Evolutionary conservation across 1,140 invertebrate species (phyloP).

Genomic region (Diachasma alloeum): DNA sequence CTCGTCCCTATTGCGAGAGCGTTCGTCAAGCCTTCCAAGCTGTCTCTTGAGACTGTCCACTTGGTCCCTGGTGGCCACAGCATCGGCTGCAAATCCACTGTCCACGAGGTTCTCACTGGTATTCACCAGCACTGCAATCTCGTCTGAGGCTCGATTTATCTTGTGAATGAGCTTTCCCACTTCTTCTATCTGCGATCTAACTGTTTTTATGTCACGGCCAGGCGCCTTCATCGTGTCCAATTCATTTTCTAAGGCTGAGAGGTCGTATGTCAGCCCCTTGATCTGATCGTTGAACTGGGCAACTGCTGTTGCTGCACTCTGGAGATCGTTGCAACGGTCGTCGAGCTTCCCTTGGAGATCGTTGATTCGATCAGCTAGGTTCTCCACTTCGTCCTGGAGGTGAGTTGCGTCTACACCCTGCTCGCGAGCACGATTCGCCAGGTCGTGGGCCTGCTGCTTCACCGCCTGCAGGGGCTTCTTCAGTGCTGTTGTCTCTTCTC

Average conservation of each 20-base stretch:
- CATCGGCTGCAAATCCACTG: slow-evolving; percentile 84
- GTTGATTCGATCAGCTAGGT: slow-evolving; percentile 79
- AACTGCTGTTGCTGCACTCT: slow-evolving; percentile 86
- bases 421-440: slow-evolving; percentile 75
- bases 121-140: slow-evolving; percentile 75
- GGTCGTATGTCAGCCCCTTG: slow-evolving; percentile 77
- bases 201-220: slow-evolving; percentile 85
- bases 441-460: slow-evolving; percentile 74
- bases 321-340: slow-evolving; percentile 81
- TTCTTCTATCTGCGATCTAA: slow-evolving; percentile 86
- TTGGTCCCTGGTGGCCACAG: slow-evolving; percentile 80
- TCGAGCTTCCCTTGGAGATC: slow-evolving; percentile 80
- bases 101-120: slow-evolving; percentile 81
- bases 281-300: slow-evolving; percentile 88
- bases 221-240: slow-evolving; percentile 85
- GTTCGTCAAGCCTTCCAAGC: slow-evolving; percentile 79
- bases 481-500: slow-evolving; percentile 78
- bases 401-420: slow-evolving; percentile 77
- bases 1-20: slow-evolving; percentile 77
- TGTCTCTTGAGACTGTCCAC: slow-evolving; percentile 82
- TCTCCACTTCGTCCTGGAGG: slow-evolving; percentile 80
- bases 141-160: slow-evolving; percentile 72
- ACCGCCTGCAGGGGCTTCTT: slow-evolving; percentile 80
- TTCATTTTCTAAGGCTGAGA: slow-evolving; percentile 83
- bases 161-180: slow-evolving; percentile 74